Evolutionary conservation across 1,140 invertebrate genomes (phyloP), one percentile per base, ranked within the genome.

Genomic region (Drosophila guanche): DNA sequence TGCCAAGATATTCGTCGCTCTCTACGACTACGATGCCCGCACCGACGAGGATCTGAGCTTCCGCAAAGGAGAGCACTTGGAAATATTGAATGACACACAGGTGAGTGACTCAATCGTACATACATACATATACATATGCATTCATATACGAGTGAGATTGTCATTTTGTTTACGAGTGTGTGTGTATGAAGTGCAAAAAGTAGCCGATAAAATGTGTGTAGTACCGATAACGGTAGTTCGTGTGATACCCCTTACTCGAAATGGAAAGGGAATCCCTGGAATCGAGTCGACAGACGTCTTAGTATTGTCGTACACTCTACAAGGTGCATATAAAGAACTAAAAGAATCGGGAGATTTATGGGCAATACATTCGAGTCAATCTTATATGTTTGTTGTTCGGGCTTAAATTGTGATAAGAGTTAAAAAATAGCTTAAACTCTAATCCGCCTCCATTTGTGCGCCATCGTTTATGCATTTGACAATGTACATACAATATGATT

Each of bases 1-100:
- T 84, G 95, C 95, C 62, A 96, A 96, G 92, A 96, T 99, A 88
- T 99, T 99, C 93, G 97, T 99, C 33, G 98, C 99, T 37, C 93
- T 99, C 14, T 99, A 99, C 92, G 98, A 99, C 92, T 99, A 99
- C 92, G 98, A 99, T 94, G 98, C 99, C 33, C 94, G 99, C 76
- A 99, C 99, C 23, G 98, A 99, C 92, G 98, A 99, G 92, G 99
- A 99, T 93, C 93, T 99, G 56, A 98, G 97, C 92, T 99, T 99
- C 93, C 95, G 98, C 76, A 99, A 99, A 92, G 98, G 98, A 41
- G 98, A 99, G 92, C 97, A 99, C 93, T 93, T 99, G 90, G 98
- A 99, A 93, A 99, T 99, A 74, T 92, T 99, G 69, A 99, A 99
- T 93, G 98, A 99, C 93, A 99, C 97, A 59, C 97, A 98, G 92